Evolutionary conservation across 2,888 invertebrate species (phyloP), one percentile per base, ranked within the genome.

Genomic region (Acleris literana): DNA sequence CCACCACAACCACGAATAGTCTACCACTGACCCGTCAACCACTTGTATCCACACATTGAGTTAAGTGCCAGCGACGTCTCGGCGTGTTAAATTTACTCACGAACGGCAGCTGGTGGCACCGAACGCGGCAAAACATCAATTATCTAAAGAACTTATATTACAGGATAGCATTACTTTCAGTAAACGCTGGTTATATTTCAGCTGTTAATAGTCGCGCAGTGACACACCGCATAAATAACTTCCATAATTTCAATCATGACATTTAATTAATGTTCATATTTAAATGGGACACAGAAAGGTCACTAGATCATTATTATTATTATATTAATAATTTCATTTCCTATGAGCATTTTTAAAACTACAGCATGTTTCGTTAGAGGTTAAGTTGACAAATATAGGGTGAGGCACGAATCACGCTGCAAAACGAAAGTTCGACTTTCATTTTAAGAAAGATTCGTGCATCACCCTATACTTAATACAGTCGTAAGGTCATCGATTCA

Each of bases 201-300:
- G 63, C 56, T 46, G 64, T 53, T 70, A 71, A 68, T 56, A 54
- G 60, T 53, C 52, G 39, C 51, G 48, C 61, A 59, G 59, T 57
- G 57, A 59, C 68, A 61, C 69, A 25, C 63, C 68, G 61, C 71
- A 66, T 70, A 70, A 73, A 76, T 71, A 71, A 72, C 68, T 59
- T 69, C 69, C 71, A 77, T 76, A 76, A 80, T 78, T 76, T 60
- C 75, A 74, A 78, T 77, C 75, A 70, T 69, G 72, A 64, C 70
- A 70, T 76, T 77, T 77, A 77, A 81, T 78, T 76, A 78, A 77
- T 72, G 72, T 69, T 64, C 68, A 70, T 55, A 71, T 76, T 77
- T 76, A 77, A 76, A 73, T 73, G 68, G 70, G 69, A 73, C 59
- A 71, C 72, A 73, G 73, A 75, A 77, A 80, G 76, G 75, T 75